Conservation (phyloP, 2,888 invertebrate genomes). For the Euclidia mi region DNA sequence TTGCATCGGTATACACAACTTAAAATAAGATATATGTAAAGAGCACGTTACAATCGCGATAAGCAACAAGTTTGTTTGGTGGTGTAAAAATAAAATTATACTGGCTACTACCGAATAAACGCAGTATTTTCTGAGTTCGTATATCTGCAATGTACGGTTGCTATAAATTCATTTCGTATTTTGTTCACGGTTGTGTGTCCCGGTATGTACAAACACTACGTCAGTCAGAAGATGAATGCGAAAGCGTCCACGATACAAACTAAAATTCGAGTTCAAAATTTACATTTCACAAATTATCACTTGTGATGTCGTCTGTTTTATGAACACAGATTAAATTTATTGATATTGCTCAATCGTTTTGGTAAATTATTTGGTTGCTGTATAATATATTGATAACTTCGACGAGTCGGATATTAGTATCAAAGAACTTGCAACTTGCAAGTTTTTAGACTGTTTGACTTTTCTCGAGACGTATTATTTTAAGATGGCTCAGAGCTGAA, state of each 20-base stretch:
- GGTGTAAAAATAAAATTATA: too few relatives aligned
- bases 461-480: too few relatives aligned
- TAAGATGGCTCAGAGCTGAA: too few relatives aligned
- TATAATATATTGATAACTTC: neutral
- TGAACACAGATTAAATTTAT: constrained; percentile 2
- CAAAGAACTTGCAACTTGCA: too few relatives aligned
- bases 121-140: neutral
- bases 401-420: too few relatives aligned
- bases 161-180: constrained; percentile 2
- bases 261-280: constrained; percentile 14
- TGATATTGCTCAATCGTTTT: constrained; percentile 1
- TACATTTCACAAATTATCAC: constrained; percentile 24
- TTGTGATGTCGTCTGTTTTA: neutral
- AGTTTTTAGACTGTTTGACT: too few relatives aligned
- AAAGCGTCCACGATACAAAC: constrained; percentile 16
- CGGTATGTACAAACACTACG: constrained; percentile 4
- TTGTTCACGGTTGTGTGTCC: constrained; percentile 1
- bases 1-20: too few relatives aligned
- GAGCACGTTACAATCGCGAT: too few relatives aligned
- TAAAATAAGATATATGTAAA: too few relatives aligned
- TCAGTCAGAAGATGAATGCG: constrained; percentile 14
- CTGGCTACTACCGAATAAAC: neutral
- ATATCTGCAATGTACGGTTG: neutral
- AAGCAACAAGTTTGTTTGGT: too few relatives aligned
- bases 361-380: neutral